Conservation (phyloP, 2,888 invertebrate species). For the Mythimna ferrago region DNA sequence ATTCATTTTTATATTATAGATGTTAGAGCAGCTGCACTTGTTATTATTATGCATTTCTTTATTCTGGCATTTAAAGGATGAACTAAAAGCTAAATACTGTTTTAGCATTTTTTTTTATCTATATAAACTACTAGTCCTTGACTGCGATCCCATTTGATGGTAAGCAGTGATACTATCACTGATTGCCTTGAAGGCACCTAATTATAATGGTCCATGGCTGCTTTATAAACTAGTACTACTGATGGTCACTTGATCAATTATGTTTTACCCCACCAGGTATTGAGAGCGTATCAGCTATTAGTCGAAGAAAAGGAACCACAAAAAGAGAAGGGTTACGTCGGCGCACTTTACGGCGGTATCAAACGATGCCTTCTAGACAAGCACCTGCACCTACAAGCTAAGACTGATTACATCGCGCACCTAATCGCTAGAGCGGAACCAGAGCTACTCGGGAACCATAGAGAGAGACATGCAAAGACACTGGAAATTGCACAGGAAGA, state of each 20-base stretch:
- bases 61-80: background rate
- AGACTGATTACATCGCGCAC: conserved; percentile 96
- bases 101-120: no score
- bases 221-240: background rate
- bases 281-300: conserved; percentile 96
- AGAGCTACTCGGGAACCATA: conserved; percentile 96
- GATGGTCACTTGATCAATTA: background rate
- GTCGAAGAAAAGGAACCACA: conserved; percentile 95
- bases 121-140: no score
- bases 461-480: conserved; percentile 99
- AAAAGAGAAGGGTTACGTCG: conserved; percentile 97
- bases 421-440: conserved; percentile 97
- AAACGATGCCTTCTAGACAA: conserved; percentile 96
- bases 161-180: no score
- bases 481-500: conserved; percentile 99
- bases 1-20: no score
- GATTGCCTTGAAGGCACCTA: no score
- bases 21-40: background rate
- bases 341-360: conserved; percentile 96
- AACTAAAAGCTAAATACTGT: background rate
- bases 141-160: no score
- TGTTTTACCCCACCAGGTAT: conserved; percentile 84
- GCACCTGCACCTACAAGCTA: conserved; percentile 96
- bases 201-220: background rate
- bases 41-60: background rate